Conservation (phyloP, 23 tunicate species). For the Ascidia mentula region DNA sequence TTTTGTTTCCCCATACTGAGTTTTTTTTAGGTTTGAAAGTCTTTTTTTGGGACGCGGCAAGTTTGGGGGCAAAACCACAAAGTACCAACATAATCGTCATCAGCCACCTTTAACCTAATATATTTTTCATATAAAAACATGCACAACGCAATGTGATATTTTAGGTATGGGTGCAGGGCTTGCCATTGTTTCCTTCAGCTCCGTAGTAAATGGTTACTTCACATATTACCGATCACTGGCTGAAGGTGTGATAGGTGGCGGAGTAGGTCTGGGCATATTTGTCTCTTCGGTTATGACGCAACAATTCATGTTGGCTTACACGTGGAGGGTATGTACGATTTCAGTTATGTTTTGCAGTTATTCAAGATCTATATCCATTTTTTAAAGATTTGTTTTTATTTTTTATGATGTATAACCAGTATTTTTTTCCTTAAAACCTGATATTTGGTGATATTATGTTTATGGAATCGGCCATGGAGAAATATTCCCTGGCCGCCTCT, state of each 20-base stretch:
- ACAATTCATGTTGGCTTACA: neutral
- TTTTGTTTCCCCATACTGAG: too few species aligned
- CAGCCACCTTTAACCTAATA: neutral
- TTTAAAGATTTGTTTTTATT: too few species aligned
- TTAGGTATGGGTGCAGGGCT: neutral
- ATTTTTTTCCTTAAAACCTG: too few species aligned
- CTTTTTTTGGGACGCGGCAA: too few species aligned
- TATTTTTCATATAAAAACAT: neutral
- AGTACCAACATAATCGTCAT: too few species aligned
- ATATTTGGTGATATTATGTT: too few species aligned
- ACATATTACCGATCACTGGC: neutral
- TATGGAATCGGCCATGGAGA: too few species aligned
- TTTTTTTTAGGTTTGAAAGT: too few species aligned
- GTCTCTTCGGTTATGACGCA: neutral
- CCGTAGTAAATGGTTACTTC: neutral
- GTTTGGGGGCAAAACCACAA: neutral
- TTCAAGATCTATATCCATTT: too few species aligned
- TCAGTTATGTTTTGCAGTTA: too few species aligned
- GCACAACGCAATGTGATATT: neutral
- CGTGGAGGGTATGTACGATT: neutral
- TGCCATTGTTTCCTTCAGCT: neutral
- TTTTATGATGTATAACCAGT: too few species aligned
- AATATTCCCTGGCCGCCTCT: too few species aligned
- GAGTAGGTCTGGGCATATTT: neutral
- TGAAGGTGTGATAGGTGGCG: neutral